phyloP scores from a whole-genome alignment of 2,888 invertebrate genomes.

The Acronicta alni region DNA sequence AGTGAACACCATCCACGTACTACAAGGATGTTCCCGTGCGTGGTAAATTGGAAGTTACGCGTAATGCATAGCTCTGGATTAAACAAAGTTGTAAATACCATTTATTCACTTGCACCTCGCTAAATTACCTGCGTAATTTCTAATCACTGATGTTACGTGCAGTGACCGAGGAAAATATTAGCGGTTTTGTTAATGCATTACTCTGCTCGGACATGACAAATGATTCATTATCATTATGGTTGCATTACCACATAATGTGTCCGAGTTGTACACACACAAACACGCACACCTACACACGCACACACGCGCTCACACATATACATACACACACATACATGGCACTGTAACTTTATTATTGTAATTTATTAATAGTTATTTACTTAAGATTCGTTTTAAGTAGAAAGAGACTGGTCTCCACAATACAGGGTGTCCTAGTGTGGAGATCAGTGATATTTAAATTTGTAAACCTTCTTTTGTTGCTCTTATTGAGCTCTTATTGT shows the following conservation, averaged over 20 bases:
- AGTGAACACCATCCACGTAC: conserved; percentile 46
- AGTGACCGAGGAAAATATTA: conserved; percentile 13
- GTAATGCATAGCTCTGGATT: conserved; percentile 39
- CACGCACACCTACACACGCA: no score
- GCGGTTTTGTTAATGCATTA: conserved; percentile 18
- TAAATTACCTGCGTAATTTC: conserved; percentile 47
- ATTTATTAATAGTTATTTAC: no score
- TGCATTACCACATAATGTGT: neutral
- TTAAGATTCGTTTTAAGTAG: no score
- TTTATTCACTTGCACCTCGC: conserved; percentile 44
- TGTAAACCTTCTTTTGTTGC: no score
- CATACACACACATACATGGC: no score
- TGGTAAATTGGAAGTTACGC: conserved; percentile 61
- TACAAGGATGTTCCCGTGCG: conserved; percentile 46
- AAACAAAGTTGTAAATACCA: conserved; percentile 50
- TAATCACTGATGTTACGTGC: conserved; percentile 40
- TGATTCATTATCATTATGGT: conserved; percentile 8
- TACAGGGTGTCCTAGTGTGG: no score
- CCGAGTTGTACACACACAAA: no score
- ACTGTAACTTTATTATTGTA: no score
- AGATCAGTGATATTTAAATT: no score
- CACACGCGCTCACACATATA: no score
- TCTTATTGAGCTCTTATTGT: no score
- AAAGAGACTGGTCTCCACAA: no score
- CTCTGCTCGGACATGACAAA: neutral